These are phyloP conservation scores for Amphipyra berbera DNA, from an alignment of 2,888 invertebrate species.

Conservation along the genomic window DNA sequence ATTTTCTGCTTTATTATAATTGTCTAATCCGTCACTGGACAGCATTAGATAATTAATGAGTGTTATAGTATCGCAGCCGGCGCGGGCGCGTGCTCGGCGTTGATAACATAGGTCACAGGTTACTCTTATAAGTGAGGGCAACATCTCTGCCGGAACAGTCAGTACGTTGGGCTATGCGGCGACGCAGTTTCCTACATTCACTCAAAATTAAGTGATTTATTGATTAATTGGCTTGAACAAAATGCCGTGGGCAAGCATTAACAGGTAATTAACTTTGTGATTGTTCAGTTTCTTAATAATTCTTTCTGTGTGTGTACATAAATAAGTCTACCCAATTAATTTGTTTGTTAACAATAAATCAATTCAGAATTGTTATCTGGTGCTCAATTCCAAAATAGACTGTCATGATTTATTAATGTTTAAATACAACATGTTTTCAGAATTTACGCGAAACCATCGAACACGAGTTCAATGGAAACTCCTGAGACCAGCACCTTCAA, in stretches of 20 bases:
- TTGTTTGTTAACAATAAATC: constrained; percentile 38
- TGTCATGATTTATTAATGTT: constrained; percentile 22
- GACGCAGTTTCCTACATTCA: constrained; percentile 83
- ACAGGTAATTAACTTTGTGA: constrained; percentile 75
- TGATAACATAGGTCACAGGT: constrained; percentile 84
- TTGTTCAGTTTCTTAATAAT: constrained; percentile 4
- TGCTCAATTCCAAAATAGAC: constrained; percentile 34
- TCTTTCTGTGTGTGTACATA: constrained; percentile 13
- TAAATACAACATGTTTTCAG: constrained; percentile 65
- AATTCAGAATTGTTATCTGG: constrained; percentile 41
- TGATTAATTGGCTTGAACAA: constrained; percentile 55
- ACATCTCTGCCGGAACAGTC: constrained; percentile 70
- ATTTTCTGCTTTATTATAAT: constrained; percentile 8
- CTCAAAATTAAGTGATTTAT: constrained; percentile 84
- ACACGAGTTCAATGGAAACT: constrained; percentile 76
- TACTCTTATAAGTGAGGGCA: constrained; percentile 77
- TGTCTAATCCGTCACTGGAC: constrained; percentile 48
- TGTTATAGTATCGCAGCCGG: constrained; percentile 59
- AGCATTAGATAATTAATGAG: constrained; percentile 60
- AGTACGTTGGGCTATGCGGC: constrained; percentile 72
- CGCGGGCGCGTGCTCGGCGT: constrained; percentile 80
- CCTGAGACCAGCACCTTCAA: constrained; percentile 41
- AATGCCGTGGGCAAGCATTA: constrained; percentile 88
- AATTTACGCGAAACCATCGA: constrained; percentile 87
- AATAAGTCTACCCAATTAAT: constrained; percentile 6